Conservation (phyloP, 2,797 vertebrate genomes). For the Trachurus trachurus region DNA sequence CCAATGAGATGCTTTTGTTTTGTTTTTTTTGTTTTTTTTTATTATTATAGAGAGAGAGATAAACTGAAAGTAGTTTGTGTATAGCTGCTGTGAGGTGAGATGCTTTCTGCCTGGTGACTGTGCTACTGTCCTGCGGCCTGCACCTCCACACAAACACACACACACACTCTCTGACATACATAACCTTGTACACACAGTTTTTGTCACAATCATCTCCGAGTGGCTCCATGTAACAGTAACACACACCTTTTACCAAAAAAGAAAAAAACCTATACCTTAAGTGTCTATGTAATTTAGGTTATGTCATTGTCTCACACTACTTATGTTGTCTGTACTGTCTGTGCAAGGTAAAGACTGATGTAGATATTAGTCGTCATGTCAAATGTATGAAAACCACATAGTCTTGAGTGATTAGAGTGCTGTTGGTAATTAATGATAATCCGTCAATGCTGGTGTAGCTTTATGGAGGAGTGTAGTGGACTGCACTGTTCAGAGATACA, state of each 20-base stretch:
- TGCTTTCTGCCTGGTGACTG: conserved; percentile 52
- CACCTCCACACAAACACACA: conserved; percentile 39
- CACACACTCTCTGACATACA: conserved; percentile 9
- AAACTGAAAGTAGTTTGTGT: conserved; percentile 53
- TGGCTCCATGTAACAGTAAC: conserved; percentile 27
- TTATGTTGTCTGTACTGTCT: conserved; percentile 44
- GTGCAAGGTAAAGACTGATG: conserved; percentile 54
- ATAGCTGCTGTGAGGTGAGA: conserved; percentile 44
- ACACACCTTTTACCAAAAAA: conserved; percentile 69
- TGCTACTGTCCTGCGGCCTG: conserved; percentile 60
- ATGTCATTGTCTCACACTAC: conserved; percentile 42
- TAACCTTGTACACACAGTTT: conserved; percentile 2
- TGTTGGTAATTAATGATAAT: conserved; percentile 57
- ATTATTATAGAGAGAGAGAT: conserved; percentile 35
- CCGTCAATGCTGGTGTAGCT: conserved; percentile 46
- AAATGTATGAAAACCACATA: conserved; percentile 43
- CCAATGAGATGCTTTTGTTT: conserved; percentile 55
- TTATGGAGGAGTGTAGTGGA: conserved; percentile 57
- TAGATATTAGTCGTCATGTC: conserved; percentile 68
- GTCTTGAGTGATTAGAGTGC: conserved; percentile 37
- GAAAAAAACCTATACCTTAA: not conserved
- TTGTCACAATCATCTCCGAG: conserved; percentile 55
- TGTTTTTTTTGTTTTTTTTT: conserved; percentile 38
- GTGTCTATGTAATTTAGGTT: conserved; percentile 37
- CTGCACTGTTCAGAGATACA: conserved; percentile 68